Conservation (phyloP, 2,888 invertebrate genomes). For the Clunio marinus region DNA sequence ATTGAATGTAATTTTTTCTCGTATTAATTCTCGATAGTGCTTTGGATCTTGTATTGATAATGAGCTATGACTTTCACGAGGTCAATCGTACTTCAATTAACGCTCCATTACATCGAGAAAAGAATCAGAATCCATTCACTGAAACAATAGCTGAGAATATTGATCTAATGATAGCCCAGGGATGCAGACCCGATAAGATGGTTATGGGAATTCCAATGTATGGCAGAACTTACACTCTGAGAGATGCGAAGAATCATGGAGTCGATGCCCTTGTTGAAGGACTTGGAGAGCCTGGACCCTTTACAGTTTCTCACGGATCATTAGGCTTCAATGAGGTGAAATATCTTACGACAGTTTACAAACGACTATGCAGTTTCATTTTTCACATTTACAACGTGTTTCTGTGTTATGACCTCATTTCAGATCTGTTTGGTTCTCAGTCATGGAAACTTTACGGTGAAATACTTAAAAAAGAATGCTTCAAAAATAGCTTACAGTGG, state of each 20-base stretch:
- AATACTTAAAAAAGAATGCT: neutral
- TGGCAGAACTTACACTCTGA: conserved; percentile 49
- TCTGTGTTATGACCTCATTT: conserved; percentile 46
- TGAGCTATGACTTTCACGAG: conserved; percentile 54
- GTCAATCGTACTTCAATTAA: conserved; percentile 48
- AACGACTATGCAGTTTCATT: conserved; percentile 1
- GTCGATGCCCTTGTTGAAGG: conserved; percentile 44
- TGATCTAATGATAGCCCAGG: conserved; percentile 48
- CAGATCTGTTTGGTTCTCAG: conserved; percentile 39
- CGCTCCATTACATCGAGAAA: conserved; percentile 47
- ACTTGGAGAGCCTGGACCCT: conserved; percentile 42
- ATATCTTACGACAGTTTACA: neutral
- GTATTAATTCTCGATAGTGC: neutral
- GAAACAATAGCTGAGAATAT: conserved; percentile 45
- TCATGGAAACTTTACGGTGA: neutral
- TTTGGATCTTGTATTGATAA: conserved; percentile 52
- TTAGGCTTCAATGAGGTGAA: conserved; percentile 43
- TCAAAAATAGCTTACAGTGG: conserved; percentile 40
- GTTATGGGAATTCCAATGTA: conserved; percentile 52
- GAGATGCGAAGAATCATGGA: conserved; percentile 45
- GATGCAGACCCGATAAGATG: conserved; percentile 48
- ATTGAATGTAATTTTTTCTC: no score
- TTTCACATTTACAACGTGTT: conserved; percentile 38
- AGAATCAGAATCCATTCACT: conserved; percentile 6
- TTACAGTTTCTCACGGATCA: conserved; percentile 43